A percentile compares a stretch with the other conserved stretches of the same genome.
Evolutionary conservation across 2,113 vertebrate genomes (phyloP).

Genomic region (Platysternon megacephalum): DNA sequence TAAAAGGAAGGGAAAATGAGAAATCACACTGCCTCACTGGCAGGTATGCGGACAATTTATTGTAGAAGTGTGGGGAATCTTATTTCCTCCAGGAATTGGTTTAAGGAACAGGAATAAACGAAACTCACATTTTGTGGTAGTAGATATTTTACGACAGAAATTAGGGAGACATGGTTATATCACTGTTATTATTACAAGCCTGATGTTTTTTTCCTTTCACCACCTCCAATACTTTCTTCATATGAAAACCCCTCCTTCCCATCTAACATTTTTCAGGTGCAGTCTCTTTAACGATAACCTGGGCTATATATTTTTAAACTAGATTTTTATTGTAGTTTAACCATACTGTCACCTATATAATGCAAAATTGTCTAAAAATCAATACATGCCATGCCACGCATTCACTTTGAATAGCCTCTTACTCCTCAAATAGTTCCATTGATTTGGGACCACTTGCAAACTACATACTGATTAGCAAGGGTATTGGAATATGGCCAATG

Average conservation of each 20-base stretch:
- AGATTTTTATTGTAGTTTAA: slow-evolving; percentile 7
- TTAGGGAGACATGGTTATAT: neutral
- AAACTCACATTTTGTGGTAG: neutral
- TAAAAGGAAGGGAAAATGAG: neutral
- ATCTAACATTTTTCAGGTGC: slow-evolving; percentile 40
- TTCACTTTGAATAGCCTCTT: neutral
- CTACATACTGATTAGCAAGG: neutral
- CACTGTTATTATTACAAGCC: slow-evolving; percentile 31
- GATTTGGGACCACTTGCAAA: neutral
- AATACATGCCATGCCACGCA: neutral
- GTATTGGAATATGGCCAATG: neutral
- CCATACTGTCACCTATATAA: neutral
- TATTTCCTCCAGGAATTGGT: slow-evolving; percentile 10
- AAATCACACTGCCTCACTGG: neutral
- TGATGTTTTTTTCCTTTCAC: slow-evolving; percentile 1
- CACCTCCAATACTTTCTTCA: neutral
- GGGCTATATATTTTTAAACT: slow-evolving; percentile 9
- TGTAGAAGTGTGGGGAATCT: neutral
- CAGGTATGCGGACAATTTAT: neutral
- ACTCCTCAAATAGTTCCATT: neutral
- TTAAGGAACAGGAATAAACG: slow-evolving; percentile 2
- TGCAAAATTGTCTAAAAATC: neutral
- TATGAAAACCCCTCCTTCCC: slow-evolving; percentile 36
- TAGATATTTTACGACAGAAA: slow-evolving; percentile 3
- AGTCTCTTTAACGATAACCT: slow-evolving; percentile 43